Percentiles rank a stretch among this genome's conserved stretches.
Evolutionary conservation across 2,888 invertebrate genomes (phyloP).

Genomic region (Macaria notata): DNA sequence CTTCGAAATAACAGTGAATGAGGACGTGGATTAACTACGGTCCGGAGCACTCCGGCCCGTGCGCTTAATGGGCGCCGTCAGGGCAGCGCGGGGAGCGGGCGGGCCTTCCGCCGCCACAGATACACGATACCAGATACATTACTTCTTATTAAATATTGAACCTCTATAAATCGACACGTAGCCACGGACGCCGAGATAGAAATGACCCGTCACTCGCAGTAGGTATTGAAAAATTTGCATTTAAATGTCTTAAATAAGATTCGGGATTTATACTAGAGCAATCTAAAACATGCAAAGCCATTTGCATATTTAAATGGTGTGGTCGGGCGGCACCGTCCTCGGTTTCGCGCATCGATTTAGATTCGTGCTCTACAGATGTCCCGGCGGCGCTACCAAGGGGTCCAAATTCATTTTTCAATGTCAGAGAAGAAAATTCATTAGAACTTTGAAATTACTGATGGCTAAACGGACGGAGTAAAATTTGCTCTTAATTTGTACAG

Average conservation of each 20-base stretch:
- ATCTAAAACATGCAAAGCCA: conserved; percentile 33
- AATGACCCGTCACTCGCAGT: not conserved
- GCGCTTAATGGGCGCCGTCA: conserved; percentile 80
- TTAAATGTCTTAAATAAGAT: conserved; percentile 28
- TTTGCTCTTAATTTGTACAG: conserved; percentile 80
- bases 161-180: conserved; percentile 4
- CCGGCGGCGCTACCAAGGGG: conserved; percentile 62
- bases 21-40: conserved; percentile 83
- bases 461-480: conserved; percentile 79
- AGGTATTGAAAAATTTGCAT: conserved; percentile 14
- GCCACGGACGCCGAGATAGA: not conserved
- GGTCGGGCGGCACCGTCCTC: conserved; percentile 42
- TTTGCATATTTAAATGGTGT: conserved; percentile 41
- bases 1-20: conserved; percentile 83
- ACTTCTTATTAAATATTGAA: conserved; percentile 24
- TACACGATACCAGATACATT: conserved; percentile 30
- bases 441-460: conserved; percentile 82
- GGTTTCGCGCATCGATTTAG: conserved; percentile 53
- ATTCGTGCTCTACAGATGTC: conserved; percentile 59
- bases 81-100: conserved; percentile 76
- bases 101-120: conserved; percentile 34
- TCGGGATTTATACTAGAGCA: conserved; percentile 28
- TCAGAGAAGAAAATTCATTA: conserved; percentile 81
- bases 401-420: conserved; percentile 80
- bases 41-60: conserved; percentile 78